A percentile compares a stretch with the other conserved stretches of the same genome.
These are phyloP conservation scores for Oreochromis niloticus DNA, from an alignment of 2,113 vertebrate genomes.

Conservation along the genomic window DNA sequence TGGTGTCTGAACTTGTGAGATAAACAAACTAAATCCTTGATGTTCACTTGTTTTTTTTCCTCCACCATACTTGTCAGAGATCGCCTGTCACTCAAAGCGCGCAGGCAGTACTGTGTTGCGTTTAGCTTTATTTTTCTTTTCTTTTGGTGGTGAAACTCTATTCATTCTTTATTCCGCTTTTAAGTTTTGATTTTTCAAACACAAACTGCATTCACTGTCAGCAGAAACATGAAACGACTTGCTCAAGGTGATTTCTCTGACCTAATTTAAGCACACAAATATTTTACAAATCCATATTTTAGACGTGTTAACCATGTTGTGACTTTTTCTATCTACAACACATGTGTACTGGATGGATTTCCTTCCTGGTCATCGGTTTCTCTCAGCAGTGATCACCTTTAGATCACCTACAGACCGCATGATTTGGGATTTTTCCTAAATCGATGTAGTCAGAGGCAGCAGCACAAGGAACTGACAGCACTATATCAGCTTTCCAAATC, in stretches of 20 bases:
- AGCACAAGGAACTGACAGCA: not conserved
- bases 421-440: not conserved
- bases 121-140: not conserved
- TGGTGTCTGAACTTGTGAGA: not conserved
- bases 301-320: not conserved
- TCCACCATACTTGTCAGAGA: not conserved
- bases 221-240: not conserved
- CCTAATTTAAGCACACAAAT: not conserved
- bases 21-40: not conserved
- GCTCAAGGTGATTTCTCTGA: not conserved
- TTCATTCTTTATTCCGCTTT: not conserved
- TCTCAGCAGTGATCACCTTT: constrained; percentile 2
- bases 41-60: not conserved
- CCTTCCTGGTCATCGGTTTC: not conserved
- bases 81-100: not conserved
- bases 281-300: not conserved
- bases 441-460: not conserved
- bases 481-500: constrained; percentile 36
- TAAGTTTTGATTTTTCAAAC: not conserved
- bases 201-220: not conserved
- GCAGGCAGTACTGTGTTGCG: not conserved
- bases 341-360: not conserved
- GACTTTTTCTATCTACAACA: not conserved
- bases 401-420: not conserved
- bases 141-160: not conserved